Evolutionary conservation across 1,140 invertebrate species (phyloP).

Genomic region (Micrasema minimum): DNA sequence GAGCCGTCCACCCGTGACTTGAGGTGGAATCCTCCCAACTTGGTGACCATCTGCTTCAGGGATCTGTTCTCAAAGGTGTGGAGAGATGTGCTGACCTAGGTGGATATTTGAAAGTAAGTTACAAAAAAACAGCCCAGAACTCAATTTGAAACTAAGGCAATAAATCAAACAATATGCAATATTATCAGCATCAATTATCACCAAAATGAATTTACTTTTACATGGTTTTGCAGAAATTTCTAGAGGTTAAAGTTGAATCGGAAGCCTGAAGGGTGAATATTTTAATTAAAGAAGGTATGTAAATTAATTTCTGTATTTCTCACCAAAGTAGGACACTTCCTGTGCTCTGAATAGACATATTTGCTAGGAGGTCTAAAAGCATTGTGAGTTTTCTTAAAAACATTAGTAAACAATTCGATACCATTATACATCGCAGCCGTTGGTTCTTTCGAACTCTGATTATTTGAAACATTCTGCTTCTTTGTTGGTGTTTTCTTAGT

Average conservation of each 20-base stretch:
- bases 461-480: constrained; percentile 13
- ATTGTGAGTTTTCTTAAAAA: constrained; percentile 29
- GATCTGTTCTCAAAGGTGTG: constrained; percentile 42
- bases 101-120: neutral
- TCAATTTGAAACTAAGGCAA: too few relatives aligned
- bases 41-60: constrained; percentile 56
- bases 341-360: constrained; percentile 33
- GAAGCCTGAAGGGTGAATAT: too few relatives aligned
- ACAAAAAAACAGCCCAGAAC: too few relatives aligned
- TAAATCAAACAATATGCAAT: too few relatives aligned
- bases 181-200: too few relatives aligned
- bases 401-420: constrained; percentile 23
- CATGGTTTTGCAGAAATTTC: too few relatives aligned
- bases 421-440: constrained; percentile 16
- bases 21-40: constrained; percentile 61
- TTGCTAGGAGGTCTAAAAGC: constrained; percentile 24
- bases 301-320: neutral
- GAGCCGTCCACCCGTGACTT: constrained; percentile 59
- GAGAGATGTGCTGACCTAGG: constrained; percentile 49
- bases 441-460: neutral
- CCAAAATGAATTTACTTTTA: too few relatives aligned
- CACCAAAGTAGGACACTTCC: constrained; percentile 34
- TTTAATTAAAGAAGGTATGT: too few relatives aligned
- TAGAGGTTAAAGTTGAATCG: too few relatives aligned
- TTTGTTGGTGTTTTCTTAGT: constrained; percentile 17